Evolutionary conservation across 1,140 invertebrate species (phyloP), one percentile per base, ranked within the genome.

Genomic region (Antheraea pernyi): DNA sequence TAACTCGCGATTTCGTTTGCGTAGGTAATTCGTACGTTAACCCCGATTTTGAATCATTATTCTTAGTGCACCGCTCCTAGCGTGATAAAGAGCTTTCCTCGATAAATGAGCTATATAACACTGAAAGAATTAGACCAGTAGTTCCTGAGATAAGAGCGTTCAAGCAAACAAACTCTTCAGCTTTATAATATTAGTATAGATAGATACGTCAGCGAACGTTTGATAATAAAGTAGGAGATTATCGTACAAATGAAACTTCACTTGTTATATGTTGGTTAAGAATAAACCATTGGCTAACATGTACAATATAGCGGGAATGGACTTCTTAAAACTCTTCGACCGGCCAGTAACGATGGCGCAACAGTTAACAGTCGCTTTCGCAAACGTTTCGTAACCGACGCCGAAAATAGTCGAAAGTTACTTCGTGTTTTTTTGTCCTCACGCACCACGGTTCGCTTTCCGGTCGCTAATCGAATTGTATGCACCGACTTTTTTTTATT

Each of bases 381-480:
- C 83, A 85, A 88, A 80, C 65, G 76, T 84, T 82, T 86, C 82
- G 82, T 82, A 86, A 88, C 75, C 61, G 71, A 80, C 69, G 78
- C 81, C 79, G 74, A 86, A 83, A 84, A 85, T 82, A 81, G 79
- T 84, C 76, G 84, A 87, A 88, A 81, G 81, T 85, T 85, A 85
- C 79, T 81, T 78, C 69, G 76, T 75, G 70, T 82, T 80, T 80
- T 66, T 79, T 80, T 78, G 74, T 77, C 74, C 71, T 69, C 70
- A 68, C 73, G 72, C 68, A 68, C 46, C 59, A 53, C 46, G 65
- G 36, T 65, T 65, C 48, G 59, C 68, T 74, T 70, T 74, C 70
- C 72, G 65, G 70, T 69, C 70, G 71, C 65, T 59, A 70, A 59
- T 59, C 62, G 67, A 69, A 66, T 67, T 76, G 63, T 42, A 67